phyloP scores from a whole-genome alignment of 2,797 vertebrate genomes.

The Limnodromus scolopaceus region DNA sequence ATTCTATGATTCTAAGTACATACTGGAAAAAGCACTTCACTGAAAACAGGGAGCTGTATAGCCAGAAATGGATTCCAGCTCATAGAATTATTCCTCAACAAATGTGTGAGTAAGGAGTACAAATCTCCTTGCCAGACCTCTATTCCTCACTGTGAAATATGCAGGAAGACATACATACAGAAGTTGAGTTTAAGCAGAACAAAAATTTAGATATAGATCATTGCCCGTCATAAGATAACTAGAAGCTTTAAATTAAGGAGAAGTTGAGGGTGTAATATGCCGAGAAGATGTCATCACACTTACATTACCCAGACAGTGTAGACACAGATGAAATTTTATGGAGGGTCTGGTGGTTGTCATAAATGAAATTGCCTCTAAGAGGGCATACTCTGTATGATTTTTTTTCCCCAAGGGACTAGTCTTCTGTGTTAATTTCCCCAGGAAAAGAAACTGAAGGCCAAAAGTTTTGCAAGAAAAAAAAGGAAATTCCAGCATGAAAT shows the following conservation, averaged over 20 bases:
- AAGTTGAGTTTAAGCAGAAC: background rate
- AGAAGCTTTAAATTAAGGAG: slow-evolving; percentile 3
- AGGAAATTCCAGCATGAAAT: background rate
- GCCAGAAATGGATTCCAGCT: background rate
- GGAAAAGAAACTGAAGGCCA: background rate
- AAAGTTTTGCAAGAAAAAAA: background rate
- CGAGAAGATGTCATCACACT: background rate
- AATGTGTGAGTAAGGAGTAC: background rate
- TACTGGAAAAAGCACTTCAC: background rate
- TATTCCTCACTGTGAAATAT: background rate
- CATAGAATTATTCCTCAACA: background rate
- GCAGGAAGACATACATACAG: background rate
- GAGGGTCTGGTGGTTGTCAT: background rate
- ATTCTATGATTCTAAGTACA: no score
- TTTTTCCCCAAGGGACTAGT: accelerated
- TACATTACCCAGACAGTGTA: background rate
- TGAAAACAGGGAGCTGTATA: background rate
- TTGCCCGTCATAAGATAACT: background rate
- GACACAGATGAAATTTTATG: background rate
- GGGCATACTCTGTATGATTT: background rate
- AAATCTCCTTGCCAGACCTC: background rate
- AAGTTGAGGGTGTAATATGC: background rate
- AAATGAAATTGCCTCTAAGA: background rate
- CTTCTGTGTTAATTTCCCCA: background rate
- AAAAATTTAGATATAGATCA: background rate